Evolutionary conservation across 1,140 invertebrate genomes (phyloP), one percentile per base, ranked within the genome.

Genomic region (Armadillidium nasatum): DNA sequence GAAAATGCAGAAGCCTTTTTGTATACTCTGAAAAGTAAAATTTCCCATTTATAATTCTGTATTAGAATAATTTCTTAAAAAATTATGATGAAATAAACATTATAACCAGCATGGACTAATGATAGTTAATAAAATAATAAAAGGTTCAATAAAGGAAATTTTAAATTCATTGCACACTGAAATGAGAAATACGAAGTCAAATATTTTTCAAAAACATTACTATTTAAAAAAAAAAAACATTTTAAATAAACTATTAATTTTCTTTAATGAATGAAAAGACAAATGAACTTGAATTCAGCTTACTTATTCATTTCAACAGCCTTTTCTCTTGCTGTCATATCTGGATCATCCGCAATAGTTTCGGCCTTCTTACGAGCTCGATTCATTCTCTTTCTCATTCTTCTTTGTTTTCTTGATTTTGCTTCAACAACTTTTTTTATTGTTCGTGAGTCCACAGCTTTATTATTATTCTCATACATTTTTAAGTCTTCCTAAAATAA

Each of bases 381-480:
- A 81, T 97, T 94, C 84, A 99, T 85, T 84, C 91, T 92, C 78
- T 90, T 92, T 71, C 93, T 84, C 67, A 93, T 90, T 79, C 94
- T 90, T 83, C 91, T 92, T 89, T 98, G 97, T 87, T 99, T 99
- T 69, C 98, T 90, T 0, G 95, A 94, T 85, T 98, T 99, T 0
- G 98, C 98, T 87, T 99, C 96, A 80, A 96, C 90, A 0, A 99
- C 93, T 88, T 99, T 99, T 85, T 99, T 99, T 69, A 99, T 97
- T 15, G 97, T 95, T 73, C 94, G 87, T 0, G 91, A 92, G 86
- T 99, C 96, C 7, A 99, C 89, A 79, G 96, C 95, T 85, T 93
- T 90, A 22, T 94, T 81, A 76, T 86, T 84, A 73, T 88, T 82
- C 81, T 85, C 86, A 79, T 89, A 90, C 71, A 76, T 72, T 11